phyloP scores from a whole-genome alignment of 1,140 invertebrate genomes.

The Bombus haemorrhoidalis region DNA sequence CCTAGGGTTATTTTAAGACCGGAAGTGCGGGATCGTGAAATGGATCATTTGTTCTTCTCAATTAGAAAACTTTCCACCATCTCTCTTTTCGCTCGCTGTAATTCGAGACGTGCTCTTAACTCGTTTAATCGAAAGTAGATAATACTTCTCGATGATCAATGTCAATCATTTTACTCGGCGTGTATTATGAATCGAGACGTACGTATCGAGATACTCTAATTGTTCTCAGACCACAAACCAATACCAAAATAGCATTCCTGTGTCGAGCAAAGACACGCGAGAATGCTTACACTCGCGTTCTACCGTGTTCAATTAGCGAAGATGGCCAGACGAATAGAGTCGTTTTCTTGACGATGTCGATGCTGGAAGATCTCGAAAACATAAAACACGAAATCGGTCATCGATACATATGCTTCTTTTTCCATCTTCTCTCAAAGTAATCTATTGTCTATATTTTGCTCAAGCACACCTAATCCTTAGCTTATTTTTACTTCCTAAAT shows the following conservation, averaged over 20 bases:
- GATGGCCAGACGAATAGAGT: not conserved
- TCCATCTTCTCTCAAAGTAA: not conserved
- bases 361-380: not conserved
- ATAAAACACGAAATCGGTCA: not conserved
- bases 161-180: not conserved
- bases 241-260: slow-evolving; percentile 7
- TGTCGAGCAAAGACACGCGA: not conserved
- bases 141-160: not conserved
- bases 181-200: not conserved
- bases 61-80: not conserved
- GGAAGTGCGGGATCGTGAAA: not conserved
- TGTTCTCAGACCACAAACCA: not conserved
- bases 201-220: not conserved
- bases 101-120: not conserved
- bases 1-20: slow-evolving; percentile 44
- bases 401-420: not conserved
- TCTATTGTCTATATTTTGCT: not conserved
- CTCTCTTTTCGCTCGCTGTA: not conserved
- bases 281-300: not conserved
- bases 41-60: slow-evolving; percentile 31
- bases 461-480: not conserved
- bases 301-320: not conserved
- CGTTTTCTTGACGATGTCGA: not conserved
- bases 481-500: not conserved
- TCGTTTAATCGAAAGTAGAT: not conserved